These are phyloP conservation scores for Reinhardtius hippoglossoides DNA, from an alignment of 2,113 vertebrate species.

Conservation along the genomic window DNA sequence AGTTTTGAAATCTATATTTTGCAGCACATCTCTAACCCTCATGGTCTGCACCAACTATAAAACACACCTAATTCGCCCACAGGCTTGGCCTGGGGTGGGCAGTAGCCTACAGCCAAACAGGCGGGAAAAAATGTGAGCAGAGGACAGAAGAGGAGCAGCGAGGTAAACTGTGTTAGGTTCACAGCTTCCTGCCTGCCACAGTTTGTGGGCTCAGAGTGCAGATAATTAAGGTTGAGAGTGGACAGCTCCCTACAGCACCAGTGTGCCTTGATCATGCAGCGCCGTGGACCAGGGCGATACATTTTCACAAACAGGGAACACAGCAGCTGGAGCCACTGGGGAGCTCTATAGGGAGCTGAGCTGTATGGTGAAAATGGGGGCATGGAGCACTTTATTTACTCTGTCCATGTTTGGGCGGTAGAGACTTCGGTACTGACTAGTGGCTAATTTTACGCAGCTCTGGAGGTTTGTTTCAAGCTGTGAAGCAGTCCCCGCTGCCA, in stretches of 20 bases:
- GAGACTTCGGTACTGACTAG: conserved; percentile 17
- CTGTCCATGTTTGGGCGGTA: conserved; percentile 23
- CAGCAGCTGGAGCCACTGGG: conserved; percentile 48
- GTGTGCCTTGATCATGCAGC: conserved; percentile 51
- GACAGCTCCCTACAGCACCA: conserved; percentile 61
- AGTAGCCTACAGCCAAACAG: neutral
- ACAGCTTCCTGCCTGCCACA: conserved; percentile 54
- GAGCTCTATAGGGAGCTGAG: conserved; percentile 54
- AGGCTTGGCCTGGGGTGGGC: conserved; percentile 9
- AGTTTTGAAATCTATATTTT: neutral
- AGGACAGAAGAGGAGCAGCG: conserved; percentile 25
- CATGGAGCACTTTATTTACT: conserved; percentile 55
- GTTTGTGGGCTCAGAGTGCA: conserved; percentile 64
- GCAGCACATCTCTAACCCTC: neutral
- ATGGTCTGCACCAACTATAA: conserved; percentile 12
- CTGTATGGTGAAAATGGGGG: conserved; percentile 18
- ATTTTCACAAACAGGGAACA: conserved; percentile 63
- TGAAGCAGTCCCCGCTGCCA: conserved; percentile 31
- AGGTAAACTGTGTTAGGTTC: conserved; percentile 45
- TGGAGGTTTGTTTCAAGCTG: conserved; percentile 45
- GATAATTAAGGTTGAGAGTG: conserved; percentile 74
- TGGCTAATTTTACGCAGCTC: conserved; percentile 40
- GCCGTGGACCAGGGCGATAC: conserved; percentile 51
- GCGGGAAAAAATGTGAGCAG: conserved; percentile 4
- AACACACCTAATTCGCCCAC: conserved; percentile 25